Percentiles rank a stretch among this genome's conserved stretches.
These are phyloP conservation scores for Donacobius atricapilla DNA, from an alignment of 2,113 vertebrate genomes.

Conservation along the genomic window DNA sequence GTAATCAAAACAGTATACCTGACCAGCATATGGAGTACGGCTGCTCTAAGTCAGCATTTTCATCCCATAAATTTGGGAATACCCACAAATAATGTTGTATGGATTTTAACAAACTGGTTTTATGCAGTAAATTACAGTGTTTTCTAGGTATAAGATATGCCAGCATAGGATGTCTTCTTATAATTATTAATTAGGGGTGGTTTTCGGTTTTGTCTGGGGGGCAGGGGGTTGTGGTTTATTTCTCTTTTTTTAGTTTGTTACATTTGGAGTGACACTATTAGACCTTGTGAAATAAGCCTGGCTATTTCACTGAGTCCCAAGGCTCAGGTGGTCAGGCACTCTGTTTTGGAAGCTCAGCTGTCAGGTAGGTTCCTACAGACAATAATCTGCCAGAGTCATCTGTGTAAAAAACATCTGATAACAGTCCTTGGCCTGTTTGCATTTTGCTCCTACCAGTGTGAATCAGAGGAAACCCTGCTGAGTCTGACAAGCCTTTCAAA, in stretches of 20 bases:
- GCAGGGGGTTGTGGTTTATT: accelerated
- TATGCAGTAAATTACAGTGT: neutral
- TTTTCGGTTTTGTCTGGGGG: neutral
- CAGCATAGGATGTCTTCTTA: neutral
- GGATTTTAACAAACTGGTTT: neutral
- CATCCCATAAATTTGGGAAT: neutral
- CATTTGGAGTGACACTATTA: neutral
- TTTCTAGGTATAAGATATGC: neutral
- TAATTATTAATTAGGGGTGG: neutral
- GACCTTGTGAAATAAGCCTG: neutral
- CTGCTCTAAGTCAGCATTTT: neutral
- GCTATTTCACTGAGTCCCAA: neutral
- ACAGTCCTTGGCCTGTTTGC: neutral
- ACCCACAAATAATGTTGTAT: neutral
- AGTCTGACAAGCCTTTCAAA: neutral
- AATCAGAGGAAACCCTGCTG: neutral
- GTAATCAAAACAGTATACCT: neutral
- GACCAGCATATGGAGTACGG: too few relatives aligned
- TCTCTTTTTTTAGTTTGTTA: neutral
- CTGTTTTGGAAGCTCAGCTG: neutral
- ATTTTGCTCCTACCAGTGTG: neutral
- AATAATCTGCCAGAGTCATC: neutral
- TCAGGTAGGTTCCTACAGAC: neutral
- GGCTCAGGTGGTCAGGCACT: neutral
- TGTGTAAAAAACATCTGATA: neutral